Conservation (phyloP, 1,140 invertebrate species). For the Orussus abietinus region DNA sequence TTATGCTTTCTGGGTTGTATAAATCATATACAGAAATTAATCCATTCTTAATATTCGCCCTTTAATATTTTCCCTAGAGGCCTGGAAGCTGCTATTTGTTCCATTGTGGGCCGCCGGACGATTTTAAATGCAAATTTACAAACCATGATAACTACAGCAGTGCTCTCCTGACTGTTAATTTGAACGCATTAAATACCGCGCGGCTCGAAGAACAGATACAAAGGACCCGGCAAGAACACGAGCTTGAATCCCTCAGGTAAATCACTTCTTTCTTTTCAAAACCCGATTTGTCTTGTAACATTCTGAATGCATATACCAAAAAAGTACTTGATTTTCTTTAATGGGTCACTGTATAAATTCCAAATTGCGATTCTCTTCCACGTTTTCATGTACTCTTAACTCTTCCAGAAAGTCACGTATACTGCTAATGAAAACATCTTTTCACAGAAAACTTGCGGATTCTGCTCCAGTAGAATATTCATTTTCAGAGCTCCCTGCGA, state of each 20-base stretch:
- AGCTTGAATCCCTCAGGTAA: slow-evolving; percentile 72
- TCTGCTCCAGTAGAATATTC: slow-evolving; percentile 29
- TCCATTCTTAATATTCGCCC: slow-evolving; percentile 8
- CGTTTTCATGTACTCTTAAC: too few relatives aligned
- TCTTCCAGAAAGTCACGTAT: too few relatives aligned
- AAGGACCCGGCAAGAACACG: slow-evolving; percentile 74
- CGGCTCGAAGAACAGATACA: slow-evolving; percentile 68
- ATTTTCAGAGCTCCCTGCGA: slow-evolving; percentile 29
- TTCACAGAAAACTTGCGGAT: slow-evolving; percentile 28
- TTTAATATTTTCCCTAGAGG: too few relatives aligned
- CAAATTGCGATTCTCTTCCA: too few relatives aligned
- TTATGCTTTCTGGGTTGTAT: too few relatives aligned
- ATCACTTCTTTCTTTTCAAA: too few relatives aligned
- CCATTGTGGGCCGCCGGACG: slow-evolving; percentile 81
- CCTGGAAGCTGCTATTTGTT: slow-evolving; percentile 88
- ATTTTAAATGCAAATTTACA: slow-evolving; percentile 91
- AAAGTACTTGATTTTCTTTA: too few relatives aligned
- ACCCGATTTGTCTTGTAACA: too few relatives aligned
- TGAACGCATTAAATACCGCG: slow-evolving; percentile 53
- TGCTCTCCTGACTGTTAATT: slow-evolving; percentile 68
- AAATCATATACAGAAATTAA: slow-evolving; percentile 8
- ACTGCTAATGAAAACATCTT: background rate
- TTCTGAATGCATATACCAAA: too few relatives aligned
- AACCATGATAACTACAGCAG: slow-evolving; percentile 86
- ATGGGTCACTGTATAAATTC: too few relatives aligned